These are phyloP conservation scores for Acronicta aceris DNA, from an alignment of 2,888 invertebrate species.

Conservation along the genomic window DNA sequence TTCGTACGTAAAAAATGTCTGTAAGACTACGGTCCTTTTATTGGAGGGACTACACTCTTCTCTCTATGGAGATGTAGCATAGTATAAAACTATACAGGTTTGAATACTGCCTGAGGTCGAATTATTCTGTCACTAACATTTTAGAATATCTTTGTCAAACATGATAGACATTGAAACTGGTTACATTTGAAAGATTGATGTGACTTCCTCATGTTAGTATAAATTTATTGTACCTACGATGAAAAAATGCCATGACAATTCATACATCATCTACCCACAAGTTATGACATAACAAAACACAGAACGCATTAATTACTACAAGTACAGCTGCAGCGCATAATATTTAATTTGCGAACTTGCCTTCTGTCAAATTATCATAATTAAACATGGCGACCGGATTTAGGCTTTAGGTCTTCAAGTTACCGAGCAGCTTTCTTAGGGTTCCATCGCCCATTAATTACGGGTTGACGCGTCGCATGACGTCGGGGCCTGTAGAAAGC, in stretches of 20 bases:
- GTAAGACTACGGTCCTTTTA: too few species aligned
- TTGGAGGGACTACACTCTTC: too few species aligned
- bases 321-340: conserved; percentile 17
- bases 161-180: background rate
- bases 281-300: conserved; percentile 28
- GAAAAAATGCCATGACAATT: conserved; percentile 18
- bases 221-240: background rate
- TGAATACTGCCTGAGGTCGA: too few species aligned
- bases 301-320: conserved; percentile 25
- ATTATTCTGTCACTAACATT: too few species aligned
- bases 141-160: too few species aligned
- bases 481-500: conserved; percentile 77
- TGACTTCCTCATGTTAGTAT: background rate
- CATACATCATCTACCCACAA: conserved; percentile 24
- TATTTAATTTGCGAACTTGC: conserved; percentile 47
- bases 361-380: conserved; percentile 56
- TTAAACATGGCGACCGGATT: conserved; percentile 50
- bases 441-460: conserved; percentile 71
- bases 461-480: conserved; percentile 74
- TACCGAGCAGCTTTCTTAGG: conserved; percentile 62
- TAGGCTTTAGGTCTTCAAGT: conserved; percentile 32
- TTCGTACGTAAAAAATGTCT: too few species aligned
- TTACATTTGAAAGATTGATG: background rate
- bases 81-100: too few species aligned
- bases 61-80: too few species aligned